Evolutionary conservation across 2,113 vertebrate genomes (phyloP), one percentile per base, ranked within the genome.

Genomic region (Gobiocypris rarus): DNA sequence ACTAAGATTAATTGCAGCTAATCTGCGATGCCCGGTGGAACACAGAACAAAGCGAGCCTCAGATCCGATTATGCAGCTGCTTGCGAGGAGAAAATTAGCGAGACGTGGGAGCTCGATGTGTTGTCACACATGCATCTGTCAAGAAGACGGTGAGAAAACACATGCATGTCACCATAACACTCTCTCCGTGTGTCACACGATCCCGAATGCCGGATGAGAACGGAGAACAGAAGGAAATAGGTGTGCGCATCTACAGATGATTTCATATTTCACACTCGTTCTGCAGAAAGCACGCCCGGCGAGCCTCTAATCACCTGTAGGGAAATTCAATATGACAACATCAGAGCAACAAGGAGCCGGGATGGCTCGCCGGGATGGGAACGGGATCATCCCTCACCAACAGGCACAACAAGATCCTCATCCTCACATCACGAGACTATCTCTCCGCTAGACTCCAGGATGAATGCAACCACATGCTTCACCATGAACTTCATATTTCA

Each of bases 231-330:
- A 28, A 69, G 48, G 31, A 19, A 14, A 38, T n/a, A 1, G 70
- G 15, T 1, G 31, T 74, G 83, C 74, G 56, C 56, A 73, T 82
- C 67, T 85, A 69, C 83, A 48, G 24, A 63, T 70, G 43, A 78
- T 83, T 85, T 75, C 75, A 83, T 75, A 80, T 84, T 86, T 88
- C 82, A 59, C 75, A 81, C 69, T 70, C 56, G 63, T 83, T 77
- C 82, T 70, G 52, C 69, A 87, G 48, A 28, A 50, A 45, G 74
- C 83, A 19, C 6, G 38, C 59, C 41, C 22, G 75, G 69, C 61
- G 79, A 74, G 74, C 58, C 58, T 79, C 74, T 79, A 82, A 84
- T 84, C 75, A 88, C 79, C 74, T 31, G 84, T 7, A 74, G 87
- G 76, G 74, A 84, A 73, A 63, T 82, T 82, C 77, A 71, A 48